Evolutionary conservation across 2,113 vertebrate species (phyloP).

Genomic region (Tragelaphus strepsiceros): DNA sequence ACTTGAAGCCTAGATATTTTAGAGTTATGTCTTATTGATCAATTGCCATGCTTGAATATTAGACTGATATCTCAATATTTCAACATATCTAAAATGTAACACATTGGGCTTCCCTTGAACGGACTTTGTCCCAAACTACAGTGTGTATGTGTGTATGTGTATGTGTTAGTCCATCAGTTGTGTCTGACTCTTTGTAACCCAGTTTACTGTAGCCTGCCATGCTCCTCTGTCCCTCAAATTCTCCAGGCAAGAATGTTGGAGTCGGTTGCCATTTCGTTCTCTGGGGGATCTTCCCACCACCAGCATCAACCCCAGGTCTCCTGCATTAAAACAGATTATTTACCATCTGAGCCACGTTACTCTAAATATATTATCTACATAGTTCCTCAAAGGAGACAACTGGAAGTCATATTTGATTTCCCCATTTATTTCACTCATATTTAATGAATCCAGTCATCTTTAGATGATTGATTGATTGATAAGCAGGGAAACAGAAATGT

Average conservation of each 20-base stretch:
- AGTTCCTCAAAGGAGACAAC: background rate
- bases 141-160: background rate
- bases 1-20: background rate
- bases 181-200: background rate
- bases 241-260: background rate
- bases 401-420: background rate
- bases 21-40: background rate
- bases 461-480: background rate
- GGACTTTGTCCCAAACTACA: background rate
- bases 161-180: background rate
- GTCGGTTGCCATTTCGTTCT: background rate
- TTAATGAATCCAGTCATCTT: background rate
- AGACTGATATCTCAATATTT: background rate
- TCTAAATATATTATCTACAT: background rate
- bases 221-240: background rate
- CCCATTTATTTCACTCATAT: background rate
- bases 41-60: background rate
- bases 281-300: background rate
- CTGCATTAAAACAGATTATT: background rate
- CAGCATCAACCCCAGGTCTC: background rate
- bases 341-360: background rate
- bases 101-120: background rate
- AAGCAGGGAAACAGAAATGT: background rate
- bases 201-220: background rate
- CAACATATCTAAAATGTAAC: background rate